These are phyloP conservation scores for Conger conger DNA, from an alignment of 2,113 vertebrate genomes.

Conservation along the genomic window DNA sequence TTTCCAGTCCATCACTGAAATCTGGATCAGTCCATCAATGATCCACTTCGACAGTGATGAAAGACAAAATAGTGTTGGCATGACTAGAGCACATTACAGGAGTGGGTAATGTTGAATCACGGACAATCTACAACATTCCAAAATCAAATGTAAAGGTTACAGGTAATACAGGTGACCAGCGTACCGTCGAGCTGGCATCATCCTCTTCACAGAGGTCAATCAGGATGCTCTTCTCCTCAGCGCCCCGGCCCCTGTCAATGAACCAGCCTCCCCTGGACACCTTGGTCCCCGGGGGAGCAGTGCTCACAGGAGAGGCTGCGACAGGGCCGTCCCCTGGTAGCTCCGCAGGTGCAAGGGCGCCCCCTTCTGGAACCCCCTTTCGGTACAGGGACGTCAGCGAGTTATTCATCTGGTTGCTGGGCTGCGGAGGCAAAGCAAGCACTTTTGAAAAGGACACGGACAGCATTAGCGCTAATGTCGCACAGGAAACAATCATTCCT, in stretches of 20 bases:
- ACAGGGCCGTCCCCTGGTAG: constrained; percentile 35
- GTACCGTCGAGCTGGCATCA: constrained; percentile 47
- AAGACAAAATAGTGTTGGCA: neutral
- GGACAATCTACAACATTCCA: neutral
- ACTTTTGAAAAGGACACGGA: neutral
- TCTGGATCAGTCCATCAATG: too few relatives aligned
- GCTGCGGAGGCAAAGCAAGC: constrained; percentile 58
- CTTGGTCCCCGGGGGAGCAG: constrained; percentile 30
- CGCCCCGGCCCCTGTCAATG: constrained; percentile 65
- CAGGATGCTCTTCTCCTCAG: constrained; percentile 54
- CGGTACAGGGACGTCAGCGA: constrained; percentile 86
- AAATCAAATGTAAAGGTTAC: neutral
- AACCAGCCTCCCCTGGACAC: constrained; percentile 77
- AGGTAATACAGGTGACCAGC: constrained; percentile 17
- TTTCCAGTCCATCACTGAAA: neutral
- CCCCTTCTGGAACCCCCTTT: constrained; percentile 69
- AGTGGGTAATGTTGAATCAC: neutral
- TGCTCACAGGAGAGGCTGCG: neutral
- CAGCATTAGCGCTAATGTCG: neutral
- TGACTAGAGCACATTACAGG: neutral
- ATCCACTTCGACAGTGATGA: neutral
- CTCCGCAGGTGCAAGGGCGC: constrained; percentile 48
- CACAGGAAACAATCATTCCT: neutral
- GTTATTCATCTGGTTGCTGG: constrained; percentile 86
- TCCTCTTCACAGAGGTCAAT: constrained; percentile 77